Evolutionary conservation across 2,888 invertebrate species (phyloP).

Genomic region (Leptinotarsa rubiginosa): DNA sequence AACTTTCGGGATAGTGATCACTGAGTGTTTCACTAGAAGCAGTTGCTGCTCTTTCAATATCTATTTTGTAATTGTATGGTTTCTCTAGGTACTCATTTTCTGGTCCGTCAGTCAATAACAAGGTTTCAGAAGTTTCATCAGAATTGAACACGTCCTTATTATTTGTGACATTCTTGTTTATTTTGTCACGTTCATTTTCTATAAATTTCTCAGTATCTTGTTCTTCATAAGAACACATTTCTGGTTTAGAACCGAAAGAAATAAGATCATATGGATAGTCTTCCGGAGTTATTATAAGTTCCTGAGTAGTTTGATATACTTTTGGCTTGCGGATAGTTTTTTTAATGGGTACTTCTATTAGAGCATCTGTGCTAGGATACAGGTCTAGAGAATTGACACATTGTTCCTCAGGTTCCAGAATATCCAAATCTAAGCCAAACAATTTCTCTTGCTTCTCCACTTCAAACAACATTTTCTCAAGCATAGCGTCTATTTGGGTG

Average conservation of each 20-base stretch:
- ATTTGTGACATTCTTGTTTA: slow-evolving; percentile 48
- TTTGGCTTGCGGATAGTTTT: slow-evolving; percentile 58
- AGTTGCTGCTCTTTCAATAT: slow-evolving; percentile 47
- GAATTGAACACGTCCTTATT: slow-evolving; percentile 50
- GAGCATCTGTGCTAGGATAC: slow-evolving; percentile 62
- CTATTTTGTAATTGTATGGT: slow-evolving; percentile 48
- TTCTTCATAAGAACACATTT: not conserved
- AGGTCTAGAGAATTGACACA: slow-evolving; percentile 63
- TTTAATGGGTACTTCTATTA: slow-evolving; percentile 65
- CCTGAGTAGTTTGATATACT: slow-evolving; percentile 60
- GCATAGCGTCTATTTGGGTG: slow-evolving; percentile 64
- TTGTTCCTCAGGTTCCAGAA: slow-evolving; percentile 53
- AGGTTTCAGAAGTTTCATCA: slow-evolving; percentile 52
- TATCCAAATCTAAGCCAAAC: slow-evolving; percentile 59
- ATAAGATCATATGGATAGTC: slow-evolving; percentile 42
- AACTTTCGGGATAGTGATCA: slow-evolving; percentile 47
- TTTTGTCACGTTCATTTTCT: slow-evolving; percentile 17
- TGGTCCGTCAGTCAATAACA: slow-evolving; percentile 48
- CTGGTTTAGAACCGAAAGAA: slow-evolving; percentile 40
- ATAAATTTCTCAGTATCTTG: slow-evolving; percentile 54
- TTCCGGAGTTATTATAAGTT: slow-evolving; percentile 52
- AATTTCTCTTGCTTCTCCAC: slow-evolving; percentile 63
- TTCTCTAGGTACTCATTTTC: slow-evolving; percentile 51
- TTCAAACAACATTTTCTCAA: slow-evolving; percentile 65
- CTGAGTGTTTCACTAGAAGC: slow-evolving; percentile 60